Evolutionary conservation across 2,888 invertebrate genomes (phyloP).

Genomic region (Balanococcus diminutus): DNA sequence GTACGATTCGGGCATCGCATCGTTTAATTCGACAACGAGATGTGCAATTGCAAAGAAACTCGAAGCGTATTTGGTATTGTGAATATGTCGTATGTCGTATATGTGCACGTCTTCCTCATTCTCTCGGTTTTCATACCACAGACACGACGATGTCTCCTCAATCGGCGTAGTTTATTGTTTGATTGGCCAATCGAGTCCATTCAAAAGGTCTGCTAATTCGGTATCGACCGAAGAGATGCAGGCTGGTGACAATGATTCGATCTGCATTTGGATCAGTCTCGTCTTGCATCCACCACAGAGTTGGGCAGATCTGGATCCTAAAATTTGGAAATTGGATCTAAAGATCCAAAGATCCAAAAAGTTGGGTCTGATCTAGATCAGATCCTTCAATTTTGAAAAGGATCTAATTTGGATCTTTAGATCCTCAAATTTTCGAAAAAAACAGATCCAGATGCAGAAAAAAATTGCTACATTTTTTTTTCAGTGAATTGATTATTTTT

Average conservation of each 20-base stretch:
- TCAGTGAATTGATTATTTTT: too few relatives aligned
- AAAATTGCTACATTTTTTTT: too few relatives aligned
- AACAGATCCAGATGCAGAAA: too few relatives aligned
- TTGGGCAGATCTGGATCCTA: too few relatives aligned
- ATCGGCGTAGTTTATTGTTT: background rate
- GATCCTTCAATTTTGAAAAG: too few relatives aligned
- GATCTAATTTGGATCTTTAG: too few relatives aligned
- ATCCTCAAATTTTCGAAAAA: too few relatives aligned
- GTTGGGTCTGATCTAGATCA: too few relatives aligned
- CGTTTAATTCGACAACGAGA: background rate
- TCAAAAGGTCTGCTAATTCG: background rate
- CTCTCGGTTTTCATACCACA: background rate
- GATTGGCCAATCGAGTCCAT: too few relatives aligned
- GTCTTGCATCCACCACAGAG: too few relatives aligned
- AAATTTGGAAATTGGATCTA: too few relatives aligned
- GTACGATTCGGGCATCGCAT: background rate
- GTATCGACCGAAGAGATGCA: background rate
- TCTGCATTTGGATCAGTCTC: background rate
- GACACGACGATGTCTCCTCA: background rate
- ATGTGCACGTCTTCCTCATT: background rate
- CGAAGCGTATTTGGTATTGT: background rate
- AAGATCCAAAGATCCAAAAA: too few relatives aligned
- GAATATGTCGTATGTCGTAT: background rate
- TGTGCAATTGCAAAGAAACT: background rate
- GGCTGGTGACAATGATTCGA: background rate